Conservation (phyloP, 2,113 vertebrate genomes). For the Podarcis muralis region DNA sequence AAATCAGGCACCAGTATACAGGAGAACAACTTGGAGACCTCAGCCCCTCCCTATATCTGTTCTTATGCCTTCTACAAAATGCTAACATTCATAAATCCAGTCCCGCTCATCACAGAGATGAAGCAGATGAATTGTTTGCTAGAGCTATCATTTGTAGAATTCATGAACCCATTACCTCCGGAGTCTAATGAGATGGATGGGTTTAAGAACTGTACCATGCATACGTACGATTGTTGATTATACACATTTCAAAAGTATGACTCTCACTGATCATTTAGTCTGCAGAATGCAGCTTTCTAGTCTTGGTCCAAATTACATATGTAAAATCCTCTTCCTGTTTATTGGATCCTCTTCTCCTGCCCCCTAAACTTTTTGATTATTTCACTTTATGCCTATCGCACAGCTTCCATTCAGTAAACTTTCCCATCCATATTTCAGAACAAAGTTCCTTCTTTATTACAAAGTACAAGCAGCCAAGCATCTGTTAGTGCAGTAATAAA, state of each 20-base stretch:
- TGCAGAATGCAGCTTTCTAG: neutral
- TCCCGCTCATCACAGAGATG: neutral
- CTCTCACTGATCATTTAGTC: neutral
- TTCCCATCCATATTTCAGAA: conserved; percentile 58
- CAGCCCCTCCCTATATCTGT: neutral
- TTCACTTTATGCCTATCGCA: conserved; percentile 40
- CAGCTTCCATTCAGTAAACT: conserved; percentile 32
- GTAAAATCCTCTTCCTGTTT: conserved; percentile 29
- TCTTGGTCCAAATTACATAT: neutral
- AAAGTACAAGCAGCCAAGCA: conserved; percentile 49
- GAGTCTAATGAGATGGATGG: conserved; percentile 1
- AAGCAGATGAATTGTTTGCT: neutral
- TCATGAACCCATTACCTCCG: neutral
- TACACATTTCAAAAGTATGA: conserved; percentile 4
- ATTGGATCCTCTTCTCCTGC: conserved; percentile 4
- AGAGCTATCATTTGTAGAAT: neutral
- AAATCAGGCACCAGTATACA: neutral
- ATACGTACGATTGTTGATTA: conserved; percentile 4
- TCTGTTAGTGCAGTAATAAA: conserved; percentile 28
- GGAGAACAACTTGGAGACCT: neutral
- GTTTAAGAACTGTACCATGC: neutral
- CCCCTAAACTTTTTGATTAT: conserved; percentile 27
- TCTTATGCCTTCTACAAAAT: neutral
- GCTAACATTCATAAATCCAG: neutral
- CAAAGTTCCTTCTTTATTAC: conserved; percentile 35